Evolutionary conservation across 2,113 vertebrate species (phyloP), one percentile per base, ranked within the genome.

Genomic region (Triplophysa tibetana): DNA sequence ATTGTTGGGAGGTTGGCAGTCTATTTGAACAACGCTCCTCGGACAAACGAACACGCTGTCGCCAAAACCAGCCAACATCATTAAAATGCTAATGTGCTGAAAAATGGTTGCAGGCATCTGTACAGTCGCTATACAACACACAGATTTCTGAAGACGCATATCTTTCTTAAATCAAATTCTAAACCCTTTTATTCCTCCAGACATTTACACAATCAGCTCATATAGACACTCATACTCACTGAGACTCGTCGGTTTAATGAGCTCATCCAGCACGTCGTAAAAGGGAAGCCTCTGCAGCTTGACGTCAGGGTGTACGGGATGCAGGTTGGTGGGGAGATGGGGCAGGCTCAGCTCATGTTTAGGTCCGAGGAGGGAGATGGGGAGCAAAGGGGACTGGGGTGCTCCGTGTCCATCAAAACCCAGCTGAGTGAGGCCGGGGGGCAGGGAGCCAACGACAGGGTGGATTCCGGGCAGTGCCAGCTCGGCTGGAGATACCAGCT

Each of bases 171-270:
- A 52, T 52, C 14, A 52, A 52, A 38, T 38, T 38, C 5, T 7
- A 38, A 38, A 41, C 48, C 14, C 48, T 7, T 29, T 19, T 13
- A 54, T 8, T 19, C 23, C 45, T 54, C 16, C 9, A 26, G 14
- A 56, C 8, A 38, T n/a, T 24, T 50, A 29, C 11, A 43, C 13
- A 38, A 62, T 38, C 33, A 41, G 72, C 8, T 45, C 2, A 33
- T 16, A 64, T 16, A 54, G 7, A 17, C 43, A 17, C 64, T 11
- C 41, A 23, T 48, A 79, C 95, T 96, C 90, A 98, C 97, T 96
- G 91, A 99, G 92, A 92, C 97, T 99, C 85, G 97, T 98, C 0
- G 98, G 98, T 83, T 99, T 99, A 90, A 99, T 98, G 86, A 99
- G 95, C 88, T 99, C 97, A 21, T 98, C 97, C 92, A 99, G 87